Evolutionary conservation across 1,140 invertebrate species (phyloP), one percentile per base, ranked within the genome.

Genomic region (Thaumetopoea pityocampa): DNA sequence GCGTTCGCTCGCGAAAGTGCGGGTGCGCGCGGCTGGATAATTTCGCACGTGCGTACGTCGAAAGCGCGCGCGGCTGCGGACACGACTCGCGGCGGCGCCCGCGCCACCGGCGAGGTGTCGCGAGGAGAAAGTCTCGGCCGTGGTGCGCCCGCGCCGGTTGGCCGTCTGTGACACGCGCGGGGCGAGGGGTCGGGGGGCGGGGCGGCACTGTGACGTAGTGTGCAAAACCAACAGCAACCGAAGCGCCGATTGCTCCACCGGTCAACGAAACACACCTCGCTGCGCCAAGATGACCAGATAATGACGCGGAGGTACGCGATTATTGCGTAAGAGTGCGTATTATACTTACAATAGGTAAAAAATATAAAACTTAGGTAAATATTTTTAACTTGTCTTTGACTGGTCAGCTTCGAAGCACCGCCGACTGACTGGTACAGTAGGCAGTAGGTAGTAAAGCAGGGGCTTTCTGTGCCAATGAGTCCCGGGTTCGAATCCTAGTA

Each of bases 81-180:
- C 62, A 51, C 60, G 69, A 79, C 73, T 79, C 72, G 46, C 53
- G 47, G 50, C 52, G 52, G 41, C 30, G 53, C 47, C 51, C 49
- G 74, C 76, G 67, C 70, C 74, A 65, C 72, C 62, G 48, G 53
- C 46, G 68, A 65, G 74, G 70, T 81, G 77, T 81, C 73, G 72
- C 73, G 69, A 74, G 73, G 79, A 83, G 79, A 83, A 83, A 83
- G 79, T 83, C 65, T 68, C 67, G 76, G 68, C 79, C 73, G 68
- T 80, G 73, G 71, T 49, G 67, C 58, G 64, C 67, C 47, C 49
- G 70, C 64, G 57, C 48, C 55, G 66, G 67, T 69, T 67, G 67
- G 69, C 33, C 48, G 53, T 19, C 20, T n/a, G n/a, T n/a, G n/a
- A n/a, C n/a, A n/a, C n/a, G n/a, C n/a, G n/a, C n/a, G n/a, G n/a